Conservation (phyloP, 2,888 invertebrate genomes). For the Cerastis rubricosa region DNA sequence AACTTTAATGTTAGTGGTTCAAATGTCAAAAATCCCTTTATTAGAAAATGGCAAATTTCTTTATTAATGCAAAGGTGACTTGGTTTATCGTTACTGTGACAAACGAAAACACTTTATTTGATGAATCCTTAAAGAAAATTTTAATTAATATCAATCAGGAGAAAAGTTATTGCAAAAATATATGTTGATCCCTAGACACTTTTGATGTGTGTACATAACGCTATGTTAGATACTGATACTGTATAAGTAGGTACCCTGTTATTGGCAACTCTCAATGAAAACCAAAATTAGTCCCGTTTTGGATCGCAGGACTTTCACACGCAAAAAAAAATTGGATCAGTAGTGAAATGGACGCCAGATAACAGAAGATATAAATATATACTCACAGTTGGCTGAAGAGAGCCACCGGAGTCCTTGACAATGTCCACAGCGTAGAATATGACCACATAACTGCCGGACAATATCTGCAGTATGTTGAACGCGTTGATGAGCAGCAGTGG, state of each 20-base stretch:
- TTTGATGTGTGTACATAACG: no score
- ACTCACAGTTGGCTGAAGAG: slow-evolving; percentile 83
- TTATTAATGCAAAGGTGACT: no score
- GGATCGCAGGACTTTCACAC: neutral
- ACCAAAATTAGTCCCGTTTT: neutral
- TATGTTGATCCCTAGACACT: no score
- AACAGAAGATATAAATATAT: no score
- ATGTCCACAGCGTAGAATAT: slow-evolving; percentile 95
- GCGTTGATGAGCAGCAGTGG: slow-evolving; percentile 93
- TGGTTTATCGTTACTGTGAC: no score
- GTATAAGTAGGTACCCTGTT: neutral
- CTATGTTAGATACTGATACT: neutral
- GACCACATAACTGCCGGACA: slow-evolving; percentile 94
- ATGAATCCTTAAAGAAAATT: no score
- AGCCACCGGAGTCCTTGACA: slow-evolving; percentile 90
- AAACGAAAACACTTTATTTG: no score
- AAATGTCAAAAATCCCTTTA: no score
- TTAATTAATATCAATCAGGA: no score
- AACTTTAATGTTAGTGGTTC: no score
- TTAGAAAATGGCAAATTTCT: no score
- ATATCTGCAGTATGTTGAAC: slow-evolving; percentile 93
- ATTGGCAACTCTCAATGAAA: neutral
- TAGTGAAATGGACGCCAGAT: neutral
- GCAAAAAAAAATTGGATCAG: neutral
- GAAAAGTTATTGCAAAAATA: no score